Conservation (phyloP, 1,140 invertebrate species). For the Bombus confusus region DNA sequence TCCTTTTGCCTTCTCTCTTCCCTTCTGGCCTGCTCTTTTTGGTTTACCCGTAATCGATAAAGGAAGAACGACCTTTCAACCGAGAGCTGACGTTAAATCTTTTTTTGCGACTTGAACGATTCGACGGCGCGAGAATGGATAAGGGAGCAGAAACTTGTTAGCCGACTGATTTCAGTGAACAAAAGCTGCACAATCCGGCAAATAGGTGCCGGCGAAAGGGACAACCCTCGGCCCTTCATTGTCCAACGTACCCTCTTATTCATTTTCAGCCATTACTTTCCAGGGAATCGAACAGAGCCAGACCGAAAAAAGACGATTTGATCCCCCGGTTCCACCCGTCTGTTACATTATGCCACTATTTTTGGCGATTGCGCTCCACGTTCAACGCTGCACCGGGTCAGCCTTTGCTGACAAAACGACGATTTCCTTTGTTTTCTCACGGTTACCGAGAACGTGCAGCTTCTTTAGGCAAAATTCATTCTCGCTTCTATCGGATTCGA, state of each 20-base stretch:
- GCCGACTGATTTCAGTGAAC: slow-evolving; percentile 57
- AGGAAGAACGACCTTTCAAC: slow-evolving; percentile 33
- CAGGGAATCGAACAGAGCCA: not conserved
- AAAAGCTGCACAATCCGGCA: slow-evolving; percentile 54
- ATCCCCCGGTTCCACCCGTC: not conserved
- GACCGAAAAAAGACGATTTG: not conserved
- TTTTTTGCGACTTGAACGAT: slow-evolving; percentile 59
- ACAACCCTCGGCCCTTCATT: slow-evolving; percentile 51
- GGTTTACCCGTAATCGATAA: slow-evolving; percentile 19
- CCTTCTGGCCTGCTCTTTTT: not conserved
- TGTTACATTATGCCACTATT: not conserved
- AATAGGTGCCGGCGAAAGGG: slow-evolving; percentile 33
- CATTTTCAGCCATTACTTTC: slow-evolving; percentile 25
- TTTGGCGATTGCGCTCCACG: not conserved
- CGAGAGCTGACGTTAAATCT: slow-evolving; percentile 52
- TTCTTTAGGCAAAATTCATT: not conserved
- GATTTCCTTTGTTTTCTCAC: no score
- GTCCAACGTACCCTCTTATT: slow-evolving; percentile 42
- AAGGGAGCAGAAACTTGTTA: slow-evolving; percentile 65
- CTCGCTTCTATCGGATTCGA: not conserved
- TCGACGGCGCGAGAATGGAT: slow-evolving; percentile 51
- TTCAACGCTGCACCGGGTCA: not conserved
- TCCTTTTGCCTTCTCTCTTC: no score
- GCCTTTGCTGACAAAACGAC: not conserved
- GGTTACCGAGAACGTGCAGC: no score